Evolutionary conservation across 2,888 invertebrate genomes (phyloP).

Genomic region (Hydrotaea cyrtoneurina): DNA sequence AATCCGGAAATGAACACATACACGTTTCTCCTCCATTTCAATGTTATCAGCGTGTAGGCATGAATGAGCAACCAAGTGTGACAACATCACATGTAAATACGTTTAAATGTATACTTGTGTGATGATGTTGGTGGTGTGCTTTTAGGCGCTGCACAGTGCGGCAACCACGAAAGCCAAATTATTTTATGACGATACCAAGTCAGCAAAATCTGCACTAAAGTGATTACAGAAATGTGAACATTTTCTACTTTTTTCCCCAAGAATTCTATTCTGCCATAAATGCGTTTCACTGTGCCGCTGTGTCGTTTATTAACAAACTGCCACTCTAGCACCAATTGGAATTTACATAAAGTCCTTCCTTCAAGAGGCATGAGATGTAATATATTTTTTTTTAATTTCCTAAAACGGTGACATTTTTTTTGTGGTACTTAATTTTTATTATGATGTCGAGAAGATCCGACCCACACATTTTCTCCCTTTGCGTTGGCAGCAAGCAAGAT

Average conservation of each 20-base stretch:
- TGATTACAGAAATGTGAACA: too few species aligned
- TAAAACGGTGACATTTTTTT: neutral
- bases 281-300: too few species aligned
- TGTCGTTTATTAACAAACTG: neutral
- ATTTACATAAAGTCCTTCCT: constrained; percentile 1
- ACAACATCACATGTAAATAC: constrained; percentile 36
- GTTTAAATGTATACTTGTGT: constrained; percentile 32
- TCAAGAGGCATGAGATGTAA: neutral
- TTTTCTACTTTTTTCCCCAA: too few species aligned
- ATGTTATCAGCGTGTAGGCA: constrained; percentile 41
- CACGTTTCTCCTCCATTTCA: constrained; percentile 20
- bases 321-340: neutral
- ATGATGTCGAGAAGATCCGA: neutral
- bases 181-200: too few species aligned
- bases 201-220: too few species aligned
- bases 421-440: constrained; percentile 2
- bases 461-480: neutral
- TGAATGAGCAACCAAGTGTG: constrained; percentile 34
- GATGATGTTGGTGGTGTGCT: neutral
- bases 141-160: neutral
- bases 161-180: too few species aligned
- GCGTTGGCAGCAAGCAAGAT: neutral
- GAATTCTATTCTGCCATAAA: too few species aligned
- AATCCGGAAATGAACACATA: constrained; percentile 3
- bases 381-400: neutral